These are phyloP conservation scores for Meghimatium bilineatum DNA, from an alignment of 2,888 invertebrate species.

Conservation along the genomic window DNA sequence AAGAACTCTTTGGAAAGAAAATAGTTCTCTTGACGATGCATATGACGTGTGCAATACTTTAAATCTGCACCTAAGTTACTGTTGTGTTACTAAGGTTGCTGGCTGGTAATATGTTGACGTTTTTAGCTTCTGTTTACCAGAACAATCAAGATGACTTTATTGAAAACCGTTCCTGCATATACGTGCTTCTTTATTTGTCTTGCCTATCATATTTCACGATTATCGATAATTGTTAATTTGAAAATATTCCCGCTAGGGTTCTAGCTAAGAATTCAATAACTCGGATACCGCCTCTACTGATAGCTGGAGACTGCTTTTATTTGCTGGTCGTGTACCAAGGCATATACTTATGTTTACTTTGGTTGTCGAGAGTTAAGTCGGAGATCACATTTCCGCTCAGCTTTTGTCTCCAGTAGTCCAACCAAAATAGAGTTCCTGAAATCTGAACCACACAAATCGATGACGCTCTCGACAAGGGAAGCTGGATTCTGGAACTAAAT, in stretches of 20 bases:
- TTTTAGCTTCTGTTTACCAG: background rate
- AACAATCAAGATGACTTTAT: conserved; percentile 21
- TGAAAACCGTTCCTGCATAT: conserved; percentile 14
- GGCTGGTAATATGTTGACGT: background rate
- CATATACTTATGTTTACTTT: conserved; percentile 20
- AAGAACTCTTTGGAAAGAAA: no score
- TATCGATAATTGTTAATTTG: conserved; percentile 23
- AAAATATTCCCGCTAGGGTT: conserved; percentile 4
- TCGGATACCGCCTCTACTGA: background rate
- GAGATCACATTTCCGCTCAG: conserved; percentile 12
- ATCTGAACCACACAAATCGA: conserved; percentile 8
- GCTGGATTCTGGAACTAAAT: background rate
- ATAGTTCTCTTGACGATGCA: no score
- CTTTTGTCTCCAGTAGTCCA: conserved; percentile 20
- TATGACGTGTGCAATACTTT: no score
- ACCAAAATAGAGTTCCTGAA: conserved; percentile 15
- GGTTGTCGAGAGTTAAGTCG: conserved; percentile 24
- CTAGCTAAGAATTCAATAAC: conserved; percentile 18
- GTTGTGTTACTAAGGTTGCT: no score
- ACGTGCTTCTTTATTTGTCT: conserved; percentile 16
- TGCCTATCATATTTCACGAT: background rate
- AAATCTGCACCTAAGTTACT: no score
- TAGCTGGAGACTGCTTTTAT: conserved; percentile 15
- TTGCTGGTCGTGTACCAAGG: conserved; percentile 7
- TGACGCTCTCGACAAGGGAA: background rate